Evolutionary conservation across 1,140 invertebrate genomes (phyloP), one percentile per base, ranked within the genome.

Genomic region (Anoplolepis gracilipes): DNA sequence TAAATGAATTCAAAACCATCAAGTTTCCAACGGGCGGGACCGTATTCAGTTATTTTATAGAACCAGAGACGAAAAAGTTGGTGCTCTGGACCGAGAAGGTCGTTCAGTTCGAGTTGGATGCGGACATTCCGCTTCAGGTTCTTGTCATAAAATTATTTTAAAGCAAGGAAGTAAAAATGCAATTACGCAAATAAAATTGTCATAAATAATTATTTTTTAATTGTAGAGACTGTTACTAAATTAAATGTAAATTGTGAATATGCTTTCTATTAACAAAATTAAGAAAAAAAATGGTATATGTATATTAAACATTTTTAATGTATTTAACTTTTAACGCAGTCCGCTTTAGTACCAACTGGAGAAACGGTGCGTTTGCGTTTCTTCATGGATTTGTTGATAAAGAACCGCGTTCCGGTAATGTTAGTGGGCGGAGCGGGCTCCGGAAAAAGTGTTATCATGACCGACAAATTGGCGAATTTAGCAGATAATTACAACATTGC

Each of bases 11-110:
- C 93, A 98, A 99, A 95, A 96, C 97, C 22, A 96, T 99, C 25
- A 98, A 98, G 94, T 98, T 99, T 94, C 98, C 99, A 1, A 90
- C 95, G 0, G 94, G 96, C 39, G 97, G 96, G 19, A 98, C 97
- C n/a, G 97, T 99, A 0, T 99, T 99, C 93, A 97, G 97, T 93
- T 99, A 97, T 94, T 99, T 96, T 91, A 97, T 99, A 79, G 98
- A 99, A 92, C 94, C 96, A 10, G 97, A 98, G 86, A 97, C 97
- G 0, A 97, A 98, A 92, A 97, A 97, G 91, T 98, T 99, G 91
- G 92, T 97, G 62, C 97, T 97, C 0, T 99, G 99, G 99, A 97
- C 96, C 0, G 97, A 99, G 88, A 95, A 96, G 93, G 96, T 98
- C 30, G 94, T 95, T 1, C 94, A 96, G 77, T 98, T 98, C 95